These are phyloP conservation scores for Drosophila miranda DNA, from an alignment of 1,140 invertebrate species.

Conservation along the genomic window DNA sequence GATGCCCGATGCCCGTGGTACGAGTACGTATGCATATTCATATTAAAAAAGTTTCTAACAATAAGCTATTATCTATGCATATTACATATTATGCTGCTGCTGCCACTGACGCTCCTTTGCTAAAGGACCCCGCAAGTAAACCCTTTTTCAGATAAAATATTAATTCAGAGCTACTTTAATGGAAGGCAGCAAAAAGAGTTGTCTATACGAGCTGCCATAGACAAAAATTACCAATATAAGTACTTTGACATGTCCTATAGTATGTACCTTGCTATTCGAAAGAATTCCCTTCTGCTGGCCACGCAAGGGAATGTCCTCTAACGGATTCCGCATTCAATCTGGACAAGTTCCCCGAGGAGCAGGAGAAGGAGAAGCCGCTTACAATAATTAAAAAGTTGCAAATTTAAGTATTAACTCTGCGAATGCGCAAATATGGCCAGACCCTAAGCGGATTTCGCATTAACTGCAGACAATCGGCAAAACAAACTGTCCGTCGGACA, in stretches of 20 bases:
- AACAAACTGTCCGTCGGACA: constrained; percentile 32
- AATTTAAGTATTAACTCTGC: constrained; percentile 72
- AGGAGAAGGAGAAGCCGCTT: constrained; percentile 60
- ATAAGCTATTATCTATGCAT: constrained; percentile 66
- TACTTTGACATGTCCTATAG: too few relatives aligned
- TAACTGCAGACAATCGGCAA: constrained; percentile 55
- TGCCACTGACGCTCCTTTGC: not conserved
- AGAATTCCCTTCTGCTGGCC: too few relatives aligned
- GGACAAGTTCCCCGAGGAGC: constrained; percentile 51
- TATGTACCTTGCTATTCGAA: too few relatives aligned
- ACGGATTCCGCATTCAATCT: constrained; percentile 9
- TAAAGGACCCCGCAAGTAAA: too few relatives aligned
- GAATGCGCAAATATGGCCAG: constrained; percentile 62
- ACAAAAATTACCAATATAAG: too few relatives aligned
- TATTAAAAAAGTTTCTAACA: constrained; percentile 79
- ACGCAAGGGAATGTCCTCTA: not conserved
- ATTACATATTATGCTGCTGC: constrained; percentile 61
- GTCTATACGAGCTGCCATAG: too few relatives aligned
- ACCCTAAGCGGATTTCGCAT: constrained; percentile 68
- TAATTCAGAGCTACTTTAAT: too few relatives aligned
- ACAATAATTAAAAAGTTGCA: constrained; percentile 81
- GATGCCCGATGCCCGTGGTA: not conserved
- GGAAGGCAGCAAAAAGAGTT: too few relatives aligned
- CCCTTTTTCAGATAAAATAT: too few relatives aligned
- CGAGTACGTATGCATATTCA: constrained; percentile 61